Percentiles rank a stretch among this genome's conserved stretches.
These are phyloP conservation scores for Meteorus cinctellus DNA, from an alignment of 2,888 invertebrate genomes.

Conservation along the genomic window DNA sequence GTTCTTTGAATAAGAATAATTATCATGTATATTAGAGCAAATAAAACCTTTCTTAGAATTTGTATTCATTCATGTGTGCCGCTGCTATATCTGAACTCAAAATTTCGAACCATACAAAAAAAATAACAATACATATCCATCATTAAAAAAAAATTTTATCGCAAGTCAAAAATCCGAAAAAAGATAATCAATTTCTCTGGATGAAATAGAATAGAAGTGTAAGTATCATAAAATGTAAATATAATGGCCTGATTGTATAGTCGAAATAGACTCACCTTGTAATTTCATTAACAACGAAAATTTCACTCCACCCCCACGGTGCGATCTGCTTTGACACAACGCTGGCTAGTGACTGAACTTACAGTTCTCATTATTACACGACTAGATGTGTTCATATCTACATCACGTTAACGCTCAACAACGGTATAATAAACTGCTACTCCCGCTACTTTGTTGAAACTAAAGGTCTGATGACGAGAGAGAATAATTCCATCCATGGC, in stretches of 20 bases:
- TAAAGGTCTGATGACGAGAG: constrained; percentile 29
- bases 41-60: too few relatives aligned
- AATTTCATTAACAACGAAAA: constrained; percentile 17
- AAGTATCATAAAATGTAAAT: too few relatives aligned
- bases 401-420: constrained; percentile 43
- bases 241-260: neutral
- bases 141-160: too few relatives aligned
- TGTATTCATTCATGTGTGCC: too few relatives aligned
- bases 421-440: constrained; percentile 34
- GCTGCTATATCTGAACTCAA: too few relatives aligned
- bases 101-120: too few relatives aligned
- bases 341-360: constrained; percentile 51
- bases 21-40: too few relatives aligned
- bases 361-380: constrained; percentile 24
- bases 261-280: constrained; percentile 43
- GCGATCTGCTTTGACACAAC: constrained; percentile 48
- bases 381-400: constrained; percentile 49
- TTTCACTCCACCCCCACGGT: constrained; percentile 45
- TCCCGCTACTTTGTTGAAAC: constrained; percentile 31
- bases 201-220: too few relatives aligned
- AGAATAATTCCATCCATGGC: neutral
- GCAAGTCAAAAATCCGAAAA: too few relatives aligned
- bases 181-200: too few relatives aligned
- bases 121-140: too few relatives aligned
- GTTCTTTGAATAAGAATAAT: too few relatives aligned